Evolutionary conservation across 2,888 invertebrate genomes (phyloP).

Genomic region (Saturnia pavonia): DNA sequence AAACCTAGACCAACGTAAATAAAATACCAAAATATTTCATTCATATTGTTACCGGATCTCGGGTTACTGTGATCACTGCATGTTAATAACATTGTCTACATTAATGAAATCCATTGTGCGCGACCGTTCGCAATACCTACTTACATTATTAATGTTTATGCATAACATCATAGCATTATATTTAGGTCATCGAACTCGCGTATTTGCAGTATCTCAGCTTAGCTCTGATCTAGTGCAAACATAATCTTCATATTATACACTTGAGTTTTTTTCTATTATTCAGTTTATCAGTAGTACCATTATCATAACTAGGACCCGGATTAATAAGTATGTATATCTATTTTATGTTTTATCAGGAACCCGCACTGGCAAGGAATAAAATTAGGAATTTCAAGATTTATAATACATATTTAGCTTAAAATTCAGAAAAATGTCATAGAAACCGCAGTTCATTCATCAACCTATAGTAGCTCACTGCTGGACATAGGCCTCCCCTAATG

Average conservation of each 20-base stretch:
- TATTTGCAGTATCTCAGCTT: background rate
- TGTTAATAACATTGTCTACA: background rate
- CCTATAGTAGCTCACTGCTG: no score
- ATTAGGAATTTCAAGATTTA: no score
- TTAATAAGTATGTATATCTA: no score
- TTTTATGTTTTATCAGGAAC: background rate
- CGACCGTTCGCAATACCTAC: background rate
- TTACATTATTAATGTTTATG: background rate
- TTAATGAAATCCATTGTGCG: slow-evolving; percentile 9
- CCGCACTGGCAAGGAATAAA: background rate
- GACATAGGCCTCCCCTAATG: no score
- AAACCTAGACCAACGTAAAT: background rate
- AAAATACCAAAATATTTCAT: background rate
- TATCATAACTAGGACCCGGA: no score
- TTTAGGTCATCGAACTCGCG: background rate
- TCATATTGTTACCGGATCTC: slow-evolving; percentile 2
- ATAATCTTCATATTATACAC: background rate
- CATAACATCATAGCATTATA: background rate
- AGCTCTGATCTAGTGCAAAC: background rate
- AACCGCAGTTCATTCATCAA: no score
- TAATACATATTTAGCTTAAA: no score
- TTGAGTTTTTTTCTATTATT: background rate
- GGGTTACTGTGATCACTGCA: background rate
- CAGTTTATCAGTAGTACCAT: no score
- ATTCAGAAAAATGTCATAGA: no score